These are phyloP conservation scores for Propithecus coquereli DNA, from an alignment of 2,113 vertebrate species.

Conservation along the genomic window DNA sequence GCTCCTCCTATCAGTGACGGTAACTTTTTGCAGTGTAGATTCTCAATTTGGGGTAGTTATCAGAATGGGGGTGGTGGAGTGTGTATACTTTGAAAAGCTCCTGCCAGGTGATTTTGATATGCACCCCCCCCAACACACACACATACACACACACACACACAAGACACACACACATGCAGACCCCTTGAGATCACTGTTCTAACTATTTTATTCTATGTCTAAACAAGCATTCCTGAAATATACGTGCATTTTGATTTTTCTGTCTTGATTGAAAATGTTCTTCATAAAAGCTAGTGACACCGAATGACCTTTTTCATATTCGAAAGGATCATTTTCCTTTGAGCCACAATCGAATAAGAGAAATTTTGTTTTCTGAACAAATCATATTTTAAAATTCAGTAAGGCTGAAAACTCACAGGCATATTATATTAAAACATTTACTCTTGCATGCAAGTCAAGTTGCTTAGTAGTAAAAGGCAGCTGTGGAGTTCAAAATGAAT, in stretches of 20 bases:
- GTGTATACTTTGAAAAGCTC: neutral
- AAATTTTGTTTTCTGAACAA: slow-evolving; percentile 64
- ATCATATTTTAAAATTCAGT: slow-evolving; percentile 64
- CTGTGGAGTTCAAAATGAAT: slow-evolving; percentile 63
- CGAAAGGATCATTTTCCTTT: slow-evolving; percentile 46
- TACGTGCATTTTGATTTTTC: slow-evolving; percentile 38
- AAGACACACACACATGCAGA: neutral
- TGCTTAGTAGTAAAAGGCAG: slow-evolving; percentile 57
- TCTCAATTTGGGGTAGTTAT: neutral
- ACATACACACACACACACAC: neutral
- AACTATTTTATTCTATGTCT: slow-evolving; percentile 31
- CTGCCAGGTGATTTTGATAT: neutral
- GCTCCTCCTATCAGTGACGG: neutral
- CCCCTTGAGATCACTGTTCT: neutral
- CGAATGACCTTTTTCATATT: slow-evolving; percentile 51
- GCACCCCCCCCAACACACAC: neutral
- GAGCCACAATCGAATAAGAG: slow-evolving; percentile 35
- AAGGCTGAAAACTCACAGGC: slow-evolving; percentile 37
- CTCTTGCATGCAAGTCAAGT: slow-evolving; percentile 58
- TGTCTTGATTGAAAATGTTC: slow-evolving; percentile 52
- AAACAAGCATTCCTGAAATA: neutral
- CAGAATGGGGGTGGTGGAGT: neutral
- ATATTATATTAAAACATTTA: slow-evolving; percentile 71
- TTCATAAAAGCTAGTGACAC: slow-evolving; percentile 51
- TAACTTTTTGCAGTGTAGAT: neutral